Conservation (phyloP, 2,797 vertebrate species). For the Acanthurus leucopareius region DNA sequence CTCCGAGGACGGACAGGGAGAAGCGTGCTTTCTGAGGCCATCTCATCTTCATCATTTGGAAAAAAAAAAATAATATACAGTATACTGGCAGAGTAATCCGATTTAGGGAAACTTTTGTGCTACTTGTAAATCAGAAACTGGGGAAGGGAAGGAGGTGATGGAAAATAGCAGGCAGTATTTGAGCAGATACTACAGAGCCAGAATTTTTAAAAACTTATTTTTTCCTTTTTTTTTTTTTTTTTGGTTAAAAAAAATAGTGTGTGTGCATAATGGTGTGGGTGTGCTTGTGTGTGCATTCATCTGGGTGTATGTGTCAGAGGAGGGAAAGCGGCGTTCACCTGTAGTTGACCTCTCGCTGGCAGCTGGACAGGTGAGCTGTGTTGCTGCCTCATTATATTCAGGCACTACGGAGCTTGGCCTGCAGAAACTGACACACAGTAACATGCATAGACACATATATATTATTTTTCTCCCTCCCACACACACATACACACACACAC, state of each 20-base stretch:
- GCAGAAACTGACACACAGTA: constrained; percentile 45
- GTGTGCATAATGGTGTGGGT: background rate
- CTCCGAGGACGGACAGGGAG: constrained; percentile 30
- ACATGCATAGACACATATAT: constrained; percentile 31
- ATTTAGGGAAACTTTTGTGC: constrained; percentile 45
- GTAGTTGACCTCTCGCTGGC: constrained; percentile 68
- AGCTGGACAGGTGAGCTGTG: constrained; percentile 60
- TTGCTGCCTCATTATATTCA: constrained; percentile 73
- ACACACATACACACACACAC: constrained; percentile 9
- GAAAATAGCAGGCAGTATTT: background rate
- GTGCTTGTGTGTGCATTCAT: constrained; percentile 18
- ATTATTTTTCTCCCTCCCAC: constrained; percentile 12
- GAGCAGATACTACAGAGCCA: background rate
- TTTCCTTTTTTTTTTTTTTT: too few relatives aligned
- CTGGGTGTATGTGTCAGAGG: constrained; percentile 27
- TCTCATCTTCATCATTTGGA: constrained; percentile 39
- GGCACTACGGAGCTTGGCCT: constrained; percentile 38
- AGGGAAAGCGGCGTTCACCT: constrained; percentile 51
- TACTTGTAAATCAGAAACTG: constrained; percentile 30
- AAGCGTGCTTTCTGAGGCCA: constrained; percentile 14
- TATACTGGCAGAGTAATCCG: constrained; percentile 26
- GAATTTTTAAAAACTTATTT: background rate
- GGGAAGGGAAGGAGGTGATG: background rate
- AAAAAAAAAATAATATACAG: background rate
- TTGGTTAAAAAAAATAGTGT: constrained; percentile 4